A percentile compares a stretch with the other conserved stretches of the same genome.
These are phyloP conservation scores for Halcyon badia DNA, from an alignment of 2,797 vertebrate genomes.

Conservation along the genomic window DNA sequence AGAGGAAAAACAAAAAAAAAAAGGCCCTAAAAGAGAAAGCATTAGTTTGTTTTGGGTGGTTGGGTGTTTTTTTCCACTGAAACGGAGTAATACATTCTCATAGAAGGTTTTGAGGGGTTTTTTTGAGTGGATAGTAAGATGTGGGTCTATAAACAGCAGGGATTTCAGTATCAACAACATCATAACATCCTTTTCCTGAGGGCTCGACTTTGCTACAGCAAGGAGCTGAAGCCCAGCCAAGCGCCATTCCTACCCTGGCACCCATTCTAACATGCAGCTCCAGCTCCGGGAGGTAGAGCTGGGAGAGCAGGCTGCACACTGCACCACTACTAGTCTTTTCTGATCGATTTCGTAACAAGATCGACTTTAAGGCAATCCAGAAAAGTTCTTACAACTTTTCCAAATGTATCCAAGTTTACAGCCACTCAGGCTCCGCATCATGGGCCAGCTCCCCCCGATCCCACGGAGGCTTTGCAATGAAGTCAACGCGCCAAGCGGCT, in stretches of 20 bases:
- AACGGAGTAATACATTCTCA: not conserved
- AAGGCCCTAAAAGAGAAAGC: not conserved
- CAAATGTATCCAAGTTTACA: not conserved
- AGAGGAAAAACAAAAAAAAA: not conserved
- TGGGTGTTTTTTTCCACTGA: not conserved
- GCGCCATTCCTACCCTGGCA: not conserved
- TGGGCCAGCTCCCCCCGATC: accelerated
- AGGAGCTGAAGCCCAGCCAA: not conserved
- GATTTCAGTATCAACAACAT: not conserved
- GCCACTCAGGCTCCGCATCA: accelerated
- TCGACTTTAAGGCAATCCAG: not conserved
- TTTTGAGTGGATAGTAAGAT: not conserved
- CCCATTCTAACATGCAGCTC: accelerated
- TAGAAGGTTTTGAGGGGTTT: not conserved
- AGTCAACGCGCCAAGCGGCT: accelerated
- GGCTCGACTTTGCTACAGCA: not conserved
- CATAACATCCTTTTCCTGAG: not conserved
- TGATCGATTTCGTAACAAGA: not conserved
- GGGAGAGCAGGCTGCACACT: not conserved
- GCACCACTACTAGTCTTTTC: accelerated
- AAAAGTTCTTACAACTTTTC: not conserved
- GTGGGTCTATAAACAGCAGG: not conserved
- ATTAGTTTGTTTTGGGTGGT: not conserved
- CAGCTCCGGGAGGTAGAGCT: not conserved
- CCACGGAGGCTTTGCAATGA: not conserved